phyloP scores from a whole-genome alignment of 2,797 vertebrate genomes.

The Chrysocyon brachyurus region DNA sequence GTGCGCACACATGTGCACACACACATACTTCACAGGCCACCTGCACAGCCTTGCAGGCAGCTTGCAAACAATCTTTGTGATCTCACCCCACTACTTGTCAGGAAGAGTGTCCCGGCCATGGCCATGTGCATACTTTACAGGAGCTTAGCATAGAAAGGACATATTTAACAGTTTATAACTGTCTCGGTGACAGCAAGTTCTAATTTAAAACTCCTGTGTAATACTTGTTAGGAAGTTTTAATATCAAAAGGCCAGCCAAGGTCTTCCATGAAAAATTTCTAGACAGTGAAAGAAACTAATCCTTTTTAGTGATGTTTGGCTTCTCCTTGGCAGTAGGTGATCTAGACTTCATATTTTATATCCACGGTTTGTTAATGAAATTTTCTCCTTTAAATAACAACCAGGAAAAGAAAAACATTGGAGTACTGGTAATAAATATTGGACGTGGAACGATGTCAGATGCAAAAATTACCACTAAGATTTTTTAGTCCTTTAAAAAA shows the following conservation, averaged over 20 bases:
- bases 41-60: background rate
- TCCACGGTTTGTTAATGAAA: constrained; percentile 88
- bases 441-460: constrained; percentile 85
- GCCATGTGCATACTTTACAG: constrained; percentile 81
- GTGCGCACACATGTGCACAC: too few relatives aligned
- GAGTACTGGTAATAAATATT: constrained; percentile 78
- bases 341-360: constrained; percentile 90
- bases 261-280: constrained; percentile 91
- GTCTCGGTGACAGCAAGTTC: constrained; percentile 89
- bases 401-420: constrained; percentile 75
- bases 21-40: background rate
- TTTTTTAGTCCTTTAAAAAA: constrained; percentile 71
- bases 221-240: constrained; percentile 92
- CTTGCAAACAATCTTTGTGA: constrained; percentile 37
- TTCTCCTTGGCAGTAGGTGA: constrained; percentile 85
- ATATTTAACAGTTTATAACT: constrained; percentile 90
- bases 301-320: constrained; percentile 89
- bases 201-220: constrained; percentile 91
- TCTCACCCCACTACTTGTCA: constrained; percentile 80
- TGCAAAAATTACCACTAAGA: constrained; percentile 82
- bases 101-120: background rate
- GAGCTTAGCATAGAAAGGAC: constrained; percentile 86
- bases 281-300: constrained; percentile 90
- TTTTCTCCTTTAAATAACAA: constrained; percentile 87
- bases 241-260: constrained; percentile 92